These are phyloP conservation scores for Heliconius hortense DNA, from an alignment of 2,888 invertebrate species.

Conservation along the genomic window DNA sequence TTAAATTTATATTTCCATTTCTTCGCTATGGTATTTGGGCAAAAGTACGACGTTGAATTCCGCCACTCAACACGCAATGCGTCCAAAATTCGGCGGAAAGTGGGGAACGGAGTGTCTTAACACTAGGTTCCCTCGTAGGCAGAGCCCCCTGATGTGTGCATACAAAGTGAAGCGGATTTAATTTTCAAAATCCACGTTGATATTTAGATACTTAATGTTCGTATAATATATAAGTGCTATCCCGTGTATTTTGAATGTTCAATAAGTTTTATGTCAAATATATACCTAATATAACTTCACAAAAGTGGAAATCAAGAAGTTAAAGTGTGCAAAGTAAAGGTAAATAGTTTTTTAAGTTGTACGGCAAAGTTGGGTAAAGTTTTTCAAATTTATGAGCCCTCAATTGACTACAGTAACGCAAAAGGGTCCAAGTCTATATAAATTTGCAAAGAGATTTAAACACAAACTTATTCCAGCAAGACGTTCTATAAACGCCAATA, in stretches of 20 bases:
- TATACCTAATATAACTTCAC: background rate
- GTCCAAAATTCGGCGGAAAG: no score
- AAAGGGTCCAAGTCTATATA: slow-evolving; percentile 37
- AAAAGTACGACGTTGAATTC: no score
- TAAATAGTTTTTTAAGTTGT: slow-evolving; percentile 26
- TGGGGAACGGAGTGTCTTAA: no score
- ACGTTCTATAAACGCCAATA: slow-evolving; percentile 46
- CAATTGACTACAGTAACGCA: slow-evolving; percentile 18
- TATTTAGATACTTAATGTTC: no score
- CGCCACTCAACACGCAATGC: no score
- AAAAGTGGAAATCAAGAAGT: slow-evolving; percentile 16
- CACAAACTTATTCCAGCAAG: slow-evolving; percentile 41
- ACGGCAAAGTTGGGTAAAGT: slow-evolving; percentile 20
- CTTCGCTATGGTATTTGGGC: no score
- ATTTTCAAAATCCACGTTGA: no score
- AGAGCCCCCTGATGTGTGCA: no score
- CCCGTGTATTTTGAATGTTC: background rate
- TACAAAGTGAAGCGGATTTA: no score
- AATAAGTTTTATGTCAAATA: background rate
- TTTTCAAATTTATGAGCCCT: slow-evolving; percentile 26
- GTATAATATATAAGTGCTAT: background rate
- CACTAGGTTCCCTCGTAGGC: no score
- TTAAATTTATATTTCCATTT: no score
- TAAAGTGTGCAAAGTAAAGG: slow-evolving; percentile 18
- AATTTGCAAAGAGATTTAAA: slow-evolving; percentile 42